Evolutionary conservation across 1,140 invertebrate species (phyloP).

Genomic region (Tetramorium simillimum): DNA sequence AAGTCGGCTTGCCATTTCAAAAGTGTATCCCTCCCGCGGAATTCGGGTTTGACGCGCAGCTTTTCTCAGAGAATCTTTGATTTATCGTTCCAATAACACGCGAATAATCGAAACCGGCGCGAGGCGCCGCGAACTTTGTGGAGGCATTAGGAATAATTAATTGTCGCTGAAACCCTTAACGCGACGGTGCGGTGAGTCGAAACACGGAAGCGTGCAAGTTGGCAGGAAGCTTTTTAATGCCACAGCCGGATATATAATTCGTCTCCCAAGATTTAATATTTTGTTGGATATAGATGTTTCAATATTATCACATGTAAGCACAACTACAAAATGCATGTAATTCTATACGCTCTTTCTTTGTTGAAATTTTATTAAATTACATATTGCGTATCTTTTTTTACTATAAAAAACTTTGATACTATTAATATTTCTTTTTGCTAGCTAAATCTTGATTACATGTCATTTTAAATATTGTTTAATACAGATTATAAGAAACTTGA

Average conservation of each 20-base stretch:
- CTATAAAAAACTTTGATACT: not conserved
- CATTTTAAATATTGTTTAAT: not conserved
- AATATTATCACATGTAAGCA: not conserved
- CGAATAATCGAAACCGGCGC: slow-evolving; percentile 63
- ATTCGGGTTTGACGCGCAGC: slow-evolving; percentile 52
- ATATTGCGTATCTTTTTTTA: not conserved
- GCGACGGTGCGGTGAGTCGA: slow-evolving; percentile 55
- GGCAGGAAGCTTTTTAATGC: slow-evolving; percentile 39
- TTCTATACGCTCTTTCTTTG: not conserved
- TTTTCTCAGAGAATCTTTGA: slow-evolving; percentile 71
- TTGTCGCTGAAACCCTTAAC: slow-evolving; percentile 42
- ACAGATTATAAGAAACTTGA: not conserved
- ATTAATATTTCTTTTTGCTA: not conserved
- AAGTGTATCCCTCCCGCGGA: slow-evolving; percentile 61
- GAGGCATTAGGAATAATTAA: slow-evolving; percentile 68
- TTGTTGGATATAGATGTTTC: not conserved
- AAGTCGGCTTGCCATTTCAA: slow-evolving; percentile 68
- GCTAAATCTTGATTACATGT: not conserved
- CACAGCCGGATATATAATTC: not conserved
- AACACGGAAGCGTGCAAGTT: slow-evolving; percentile 30
- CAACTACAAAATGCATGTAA: not conserved
- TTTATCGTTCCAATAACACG: slow-evolving; percentile 70
- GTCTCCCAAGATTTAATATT: slow-evolving; percentile 39
- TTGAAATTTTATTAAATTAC: not conserved
- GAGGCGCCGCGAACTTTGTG: slow-evolving; percentile 47